Evolutionary conservation across 2,888 invertebrate species (phyloP), one percentile per base, ranked within the genome.

Genomic region (Callimorpha dominula): DNA sequence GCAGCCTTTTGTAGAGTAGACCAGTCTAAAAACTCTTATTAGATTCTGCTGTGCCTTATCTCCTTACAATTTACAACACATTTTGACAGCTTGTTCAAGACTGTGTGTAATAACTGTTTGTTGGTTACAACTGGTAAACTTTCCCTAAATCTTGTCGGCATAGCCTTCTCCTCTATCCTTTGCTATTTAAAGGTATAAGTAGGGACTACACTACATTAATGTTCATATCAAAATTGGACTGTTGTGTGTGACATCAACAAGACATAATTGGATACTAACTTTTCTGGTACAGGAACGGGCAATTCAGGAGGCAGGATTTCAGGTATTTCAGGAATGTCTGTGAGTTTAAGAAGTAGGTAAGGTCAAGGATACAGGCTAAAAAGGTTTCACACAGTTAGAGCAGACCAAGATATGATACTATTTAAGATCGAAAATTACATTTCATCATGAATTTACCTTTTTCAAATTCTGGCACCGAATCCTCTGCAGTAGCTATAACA

Each of bases 321-420:
- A 78, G 94, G 89, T 78, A 93, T 91, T 85, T 91, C 93, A 74
- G 92, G 92, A 85, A 93, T 89, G 80, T 94, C 95, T 95, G 94
- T 76, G 81, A 84, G 85, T 85, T 87, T 76, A 66, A 17, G 65
- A 76, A 65, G 70, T n/a, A 74, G 73, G 71, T 74, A 72, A 68
- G 68, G 63, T 79, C 17, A 74, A 74, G 76, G 76, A 70, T 65
- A 60, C 15, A 54, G 62, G 66, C 14, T 54, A 43, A 54, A 57
- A 49, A 68, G 60, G 68, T 31, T 49, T 46, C 11, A 60, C 14
- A 60, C 12, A 57, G 20, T 20, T 20, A 40, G 9, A 65, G 11
- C 11, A 65, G 15, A 20, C 20, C 7, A 9, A 7, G 5, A 49
- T 12, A 65, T 46, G 4, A n/a, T 17, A 46, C 4, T 17, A 31